Evolutionary conservation across 1,140 invertebrate genomes (phyloP), one percentile per base, ranked within the genome.

Genomic region (Anoplolepis gracilipes): DNA sequence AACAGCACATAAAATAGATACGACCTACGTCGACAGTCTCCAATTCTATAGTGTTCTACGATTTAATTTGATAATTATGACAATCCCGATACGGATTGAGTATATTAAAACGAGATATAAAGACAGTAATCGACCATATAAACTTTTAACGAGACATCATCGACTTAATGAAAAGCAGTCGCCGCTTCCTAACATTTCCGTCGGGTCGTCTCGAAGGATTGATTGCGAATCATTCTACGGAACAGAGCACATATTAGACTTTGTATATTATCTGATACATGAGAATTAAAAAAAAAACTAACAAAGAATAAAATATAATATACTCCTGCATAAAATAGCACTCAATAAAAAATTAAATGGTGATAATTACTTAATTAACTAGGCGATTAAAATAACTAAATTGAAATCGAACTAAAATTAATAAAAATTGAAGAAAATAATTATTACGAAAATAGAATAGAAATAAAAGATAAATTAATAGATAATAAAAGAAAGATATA

Each of bases 141-240:
- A 82, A 61, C 55, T 61, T 73, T 46, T 73, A 73, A 82, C 65
- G 78, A 82, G 78, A 82, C 67, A n/a, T 73, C 78, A 46, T 82
- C 78, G 67, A 61, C n/a, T 61, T 82, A 82, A 82, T 82, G 67
- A 82, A 82, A 82, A 59, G 67, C 53, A 46, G 67, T 36, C 65
- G n/a, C 28, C 42, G 67, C 36, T 73, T 73, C 55, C 72, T 82
- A 82, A 82, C 61, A 82, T 82, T 82, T 82, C 78, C 78, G 78
- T 82, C 78, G 42, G 30, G 16, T 16, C 16, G 77, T 13, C 64
- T 30, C 30, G 49, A 22, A 39, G 67, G 36, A 73, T 82, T 73
- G 67, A 82, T 59, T 59, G 36, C 36, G 53, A 82, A 61, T 82
- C 78, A 62, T 46, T 39, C 78, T 73, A 73, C 13, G 78, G 67